These are phyloP conservation scores for Nothoprocta pentlandii DNA, from an alignment of 2,113 vertebrate species.

Conservation along the genomic window DNA sequence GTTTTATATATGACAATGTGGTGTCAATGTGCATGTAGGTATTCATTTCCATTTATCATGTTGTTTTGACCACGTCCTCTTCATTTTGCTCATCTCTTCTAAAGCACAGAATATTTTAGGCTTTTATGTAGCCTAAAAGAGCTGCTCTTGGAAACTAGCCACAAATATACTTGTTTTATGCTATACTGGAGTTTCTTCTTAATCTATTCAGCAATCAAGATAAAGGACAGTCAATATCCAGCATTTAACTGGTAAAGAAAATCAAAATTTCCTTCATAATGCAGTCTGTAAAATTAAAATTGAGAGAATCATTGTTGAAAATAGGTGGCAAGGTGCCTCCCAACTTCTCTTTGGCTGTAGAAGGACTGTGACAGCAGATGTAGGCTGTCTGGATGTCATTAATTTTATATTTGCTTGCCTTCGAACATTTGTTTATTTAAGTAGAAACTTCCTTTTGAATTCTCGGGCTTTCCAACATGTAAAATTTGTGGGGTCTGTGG, in stretches of 20 bases:
- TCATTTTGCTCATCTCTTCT: neutral
- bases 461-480: neutral
- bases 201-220: neutral
- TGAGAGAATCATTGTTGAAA: neutral
- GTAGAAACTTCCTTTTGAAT: conserved; percentile 34
- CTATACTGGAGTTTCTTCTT: neutral
- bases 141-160: neutral
- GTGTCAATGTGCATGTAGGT: neutral
- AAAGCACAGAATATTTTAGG: neutral
- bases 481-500: neutral
- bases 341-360: neutral
- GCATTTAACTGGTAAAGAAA: neutral
- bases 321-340: neutral
- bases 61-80: neutral
- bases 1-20: neutral
- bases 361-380: neutral
- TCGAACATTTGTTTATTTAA: conserved; percentile 16
- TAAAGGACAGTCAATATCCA: neutral
- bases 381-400: neutral
- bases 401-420: conserved; percentile 26
- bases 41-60: neutral
- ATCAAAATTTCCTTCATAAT: neutral
- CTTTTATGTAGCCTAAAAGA: neutral
- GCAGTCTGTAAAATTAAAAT: neutral
- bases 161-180: neutral